phyloP scores from a whole-genome alignment of 2,888 invertebrate species.

The Athalia cordata region DNA sequence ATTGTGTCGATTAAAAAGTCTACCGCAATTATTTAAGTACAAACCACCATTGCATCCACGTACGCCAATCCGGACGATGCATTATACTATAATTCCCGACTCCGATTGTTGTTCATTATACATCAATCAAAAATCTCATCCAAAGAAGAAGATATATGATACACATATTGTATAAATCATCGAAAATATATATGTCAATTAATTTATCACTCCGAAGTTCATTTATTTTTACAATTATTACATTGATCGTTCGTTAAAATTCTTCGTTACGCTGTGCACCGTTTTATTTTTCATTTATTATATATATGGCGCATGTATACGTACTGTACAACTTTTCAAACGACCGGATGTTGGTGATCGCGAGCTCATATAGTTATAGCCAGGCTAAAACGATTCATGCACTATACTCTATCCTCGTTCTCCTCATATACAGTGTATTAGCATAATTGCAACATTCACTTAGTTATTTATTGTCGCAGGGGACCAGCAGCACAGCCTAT shows the following conservation, averaged over 20 bases:
- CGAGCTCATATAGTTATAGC: neutral
- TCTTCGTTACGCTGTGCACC: too few species aligned
- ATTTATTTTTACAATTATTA: too few species aligned
- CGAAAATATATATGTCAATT: too few species aligned
- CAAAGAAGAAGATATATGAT: too few species aligned
- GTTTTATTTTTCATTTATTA: neutral
- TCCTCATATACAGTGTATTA: neutral
- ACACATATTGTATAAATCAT: too few species aligned
- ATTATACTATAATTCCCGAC: too few species aligned
- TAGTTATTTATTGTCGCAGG: constrained; percentile 25
- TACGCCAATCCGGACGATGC: too few species aligned
- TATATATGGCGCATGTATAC: neutral
- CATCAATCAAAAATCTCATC: too few species aligned
- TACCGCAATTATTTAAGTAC: neutral
- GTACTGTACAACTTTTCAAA: neutral
- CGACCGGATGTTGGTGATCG: constrained; percentile 6
- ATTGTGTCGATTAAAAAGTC: constrained; percentile 16
- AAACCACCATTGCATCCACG: too few species aligned
- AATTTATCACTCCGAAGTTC: too few species aligned
- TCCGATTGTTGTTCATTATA: too few species aligned
- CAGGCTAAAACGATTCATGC: neutral
- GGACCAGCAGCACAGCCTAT: constrained; percentile 38
- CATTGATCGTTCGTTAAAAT: too few species aligned
- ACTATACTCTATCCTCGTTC: neutral
- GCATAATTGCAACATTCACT: constrained; percentile 9